Conservation (phyloP, 2,888 invertebrate species). For the Andrena camellia region DNA sequence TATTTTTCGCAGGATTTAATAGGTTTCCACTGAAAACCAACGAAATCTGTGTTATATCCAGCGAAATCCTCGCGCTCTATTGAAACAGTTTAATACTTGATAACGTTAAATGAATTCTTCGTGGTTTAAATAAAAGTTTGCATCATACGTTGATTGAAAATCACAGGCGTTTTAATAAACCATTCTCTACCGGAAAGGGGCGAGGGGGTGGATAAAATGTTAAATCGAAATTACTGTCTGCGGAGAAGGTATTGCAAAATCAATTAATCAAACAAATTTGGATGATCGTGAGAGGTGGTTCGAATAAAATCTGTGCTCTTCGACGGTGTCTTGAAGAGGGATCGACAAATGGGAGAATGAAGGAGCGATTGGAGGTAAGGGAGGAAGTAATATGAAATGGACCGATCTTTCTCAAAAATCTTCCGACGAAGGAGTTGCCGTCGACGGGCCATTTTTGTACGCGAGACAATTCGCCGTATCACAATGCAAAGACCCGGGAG, state of each 20-base stretch:
- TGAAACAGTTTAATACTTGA: background rate
- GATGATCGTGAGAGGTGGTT: background rate
- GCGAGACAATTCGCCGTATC: slow-evolving; percentile 26
- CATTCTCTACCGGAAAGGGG: background rate
- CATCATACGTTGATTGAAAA: background rate
- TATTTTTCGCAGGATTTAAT: background rate
- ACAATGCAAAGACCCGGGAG: slow-evolving; percentile 16
- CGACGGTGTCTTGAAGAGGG: background rate
- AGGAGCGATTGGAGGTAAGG: background rate
- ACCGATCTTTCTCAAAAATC: slow-evolving; percentile 2
- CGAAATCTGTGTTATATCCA: background rate
- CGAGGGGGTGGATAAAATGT: too few species aligned
- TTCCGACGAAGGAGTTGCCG: slow-evolving; percentile 17
- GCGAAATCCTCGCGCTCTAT: background rate
- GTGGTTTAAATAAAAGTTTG: background rate
- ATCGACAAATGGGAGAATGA: background rate
- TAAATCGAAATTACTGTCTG: too few species aligned
- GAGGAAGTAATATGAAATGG: background rate
- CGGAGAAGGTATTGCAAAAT: too few species aligned
- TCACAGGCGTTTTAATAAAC: background rate
- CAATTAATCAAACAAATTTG: background rate
- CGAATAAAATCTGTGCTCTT: background rate
- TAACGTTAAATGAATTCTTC: background rate
- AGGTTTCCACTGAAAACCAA: background rate
- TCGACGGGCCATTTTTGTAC: slow-evolving; percentile 22